Conservation (phyloP, 2,113 vertebrate genomes). For the Ginglymostoma cirratum region DNA sequence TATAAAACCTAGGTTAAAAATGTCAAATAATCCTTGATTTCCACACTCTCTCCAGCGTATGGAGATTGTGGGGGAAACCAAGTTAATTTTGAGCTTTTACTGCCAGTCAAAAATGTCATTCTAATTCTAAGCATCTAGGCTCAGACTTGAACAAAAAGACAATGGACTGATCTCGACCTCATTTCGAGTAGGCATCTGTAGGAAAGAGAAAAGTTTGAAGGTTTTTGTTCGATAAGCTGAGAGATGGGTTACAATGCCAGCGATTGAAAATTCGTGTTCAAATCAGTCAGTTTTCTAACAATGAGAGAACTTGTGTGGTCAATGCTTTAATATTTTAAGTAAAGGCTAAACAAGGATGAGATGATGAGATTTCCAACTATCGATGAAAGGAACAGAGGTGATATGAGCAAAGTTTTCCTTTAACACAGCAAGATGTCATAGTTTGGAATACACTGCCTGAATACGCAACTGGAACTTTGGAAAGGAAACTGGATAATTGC, state of each 20-base stretch:
- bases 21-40: not conserved
- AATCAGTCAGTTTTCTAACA: not conserved
- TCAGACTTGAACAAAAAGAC: not conserved
- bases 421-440: not conserved
- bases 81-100: not conserved
- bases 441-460: not conserved
- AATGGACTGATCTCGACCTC: not conserved
- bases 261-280: not conserved
- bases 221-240: not conserved
- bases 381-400: not conserved
- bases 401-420: not conserved
- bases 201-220: not conserved
- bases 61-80: not conserved
- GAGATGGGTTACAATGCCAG: not conserved
- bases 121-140: not conserved
- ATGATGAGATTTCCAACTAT: not conserved
- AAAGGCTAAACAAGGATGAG: not conserved
- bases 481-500: not conserved
- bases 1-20: not conserved
- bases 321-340: not conserved
- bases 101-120: not conserved
- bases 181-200: not conserved
- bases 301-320: not conserved
- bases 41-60: too few relatives aligned
- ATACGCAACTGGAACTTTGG: not conserved